phyloP scores from a whole-genome alignment of 2,888 invertebrate genomes.

The Catocala fraxini region DNA sequence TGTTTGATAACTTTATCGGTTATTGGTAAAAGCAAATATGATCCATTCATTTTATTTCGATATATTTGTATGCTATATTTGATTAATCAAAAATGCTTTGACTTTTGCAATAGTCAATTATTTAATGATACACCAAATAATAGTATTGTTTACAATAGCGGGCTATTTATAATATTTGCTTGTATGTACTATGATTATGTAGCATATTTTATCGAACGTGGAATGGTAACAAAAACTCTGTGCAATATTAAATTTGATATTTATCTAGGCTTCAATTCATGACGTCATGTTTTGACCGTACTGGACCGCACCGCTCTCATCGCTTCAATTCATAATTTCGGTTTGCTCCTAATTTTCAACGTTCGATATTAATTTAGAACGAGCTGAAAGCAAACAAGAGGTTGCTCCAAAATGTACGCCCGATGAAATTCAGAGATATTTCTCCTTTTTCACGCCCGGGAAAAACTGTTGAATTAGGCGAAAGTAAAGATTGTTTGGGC shows the following conservation, averaged over 20 bases:
- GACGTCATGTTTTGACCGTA: constrained; percentile 10
- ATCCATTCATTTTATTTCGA: constrained; percentile 22
- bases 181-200: too few species aligned
- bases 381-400: constrained; percentile 63
- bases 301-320: constrained; percentile 38
- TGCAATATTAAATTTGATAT: neutral
- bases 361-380: constrained; percentile 68
- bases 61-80: constrained; percentile 26
- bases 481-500: constrained; percentile 68
- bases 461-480: constrained; percentile 69
- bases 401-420: constrained; percentile 54
- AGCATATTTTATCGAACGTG: too few species aligned
- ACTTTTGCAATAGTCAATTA: neutral
- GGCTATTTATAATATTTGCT: too few species aligned
- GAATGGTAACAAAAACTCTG: neutral
- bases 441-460: constrained; percentile 54
- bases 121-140: too few species aligned
- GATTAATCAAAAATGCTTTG: neutral
- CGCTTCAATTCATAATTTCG: constrained; percentile 55
- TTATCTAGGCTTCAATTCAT: neutral
- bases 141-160: too few species aligned
- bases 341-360: constrained; percentile 60
- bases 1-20: constrained; percentile 33
- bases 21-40: constrained; percentile 27
- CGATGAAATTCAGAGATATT: constrained; percentile 57